Evolutionary conservation across 1,140 invertebrate genomes (phyloP).

Genomic region (Medauroidea extradentata): DNA sequence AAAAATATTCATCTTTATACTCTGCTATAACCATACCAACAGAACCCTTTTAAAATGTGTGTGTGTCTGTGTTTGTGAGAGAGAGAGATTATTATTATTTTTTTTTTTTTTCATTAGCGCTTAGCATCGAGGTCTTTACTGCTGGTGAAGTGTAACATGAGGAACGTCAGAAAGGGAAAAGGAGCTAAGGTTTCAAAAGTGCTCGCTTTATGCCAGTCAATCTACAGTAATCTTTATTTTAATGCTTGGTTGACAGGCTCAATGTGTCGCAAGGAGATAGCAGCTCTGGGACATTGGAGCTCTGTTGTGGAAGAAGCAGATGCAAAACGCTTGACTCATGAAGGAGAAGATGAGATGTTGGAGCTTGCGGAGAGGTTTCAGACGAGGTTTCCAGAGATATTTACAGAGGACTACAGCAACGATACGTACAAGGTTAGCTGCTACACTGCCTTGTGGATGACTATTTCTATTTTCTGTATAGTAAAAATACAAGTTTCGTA

Average conservation of each 20-base stretch:
- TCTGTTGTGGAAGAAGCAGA: slow-evolving; percentile 34
- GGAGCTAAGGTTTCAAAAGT: no score
- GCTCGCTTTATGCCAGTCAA: no score
- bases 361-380: slow-evolving; percentile 61
- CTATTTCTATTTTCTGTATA: neutral
- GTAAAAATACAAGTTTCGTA: neutral
- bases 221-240: slow-evolving; percentile 11
- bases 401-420: slow-evolving; percentile 53
- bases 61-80: neutral
- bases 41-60: no score
- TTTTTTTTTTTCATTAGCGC: neutral
- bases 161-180: slow-evolving; percentile 12
- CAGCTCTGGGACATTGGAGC: slow-evolving; percentile 51
- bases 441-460: neutral
- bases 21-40: no score
- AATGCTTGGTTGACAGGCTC: slow-evolving; percentile 25
- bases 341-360: slow-evolving; percentile 63
- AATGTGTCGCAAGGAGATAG: slow-evolving; percentile 39
- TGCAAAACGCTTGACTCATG: slow-evolving; percentile 51
- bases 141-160: slow-evolving; percentile 6
- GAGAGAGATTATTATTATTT: neutral
- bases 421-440: slow-evolving; percentile 50
- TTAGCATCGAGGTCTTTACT: no score
- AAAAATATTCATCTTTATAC: no score
- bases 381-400: slow-evolving; percentile 54